These are phyloP conservation scores for Anoplius nigerrimus DNA, from an alignment of 2,888 invertebrate genomes.

Conservation along the genomic window DNA sequence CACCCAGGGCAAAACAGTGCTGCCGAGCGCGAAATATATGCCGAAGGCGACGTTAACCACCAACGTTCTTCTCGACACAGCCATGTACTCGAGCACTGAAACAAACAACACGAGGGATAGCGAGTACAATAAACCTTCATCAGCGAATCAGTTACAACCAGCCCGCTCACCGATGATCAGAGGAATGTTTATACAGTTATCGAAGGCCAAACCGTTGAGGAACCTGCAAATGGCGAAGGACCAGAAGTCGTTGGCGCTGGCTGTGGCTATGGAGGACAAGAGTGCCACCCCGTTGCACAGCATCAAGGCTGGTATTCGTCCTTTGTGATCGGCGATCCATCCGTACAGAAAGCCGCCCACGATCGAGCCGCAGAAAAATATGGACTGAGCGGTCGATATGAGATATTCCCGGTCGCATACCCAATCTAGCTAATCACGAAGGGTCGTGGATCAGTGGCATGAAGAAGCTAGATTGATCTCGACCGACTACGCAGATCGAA, in stretches of 20 bases:
- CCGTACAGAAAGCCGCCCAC: slow-evolving; percentile 77
- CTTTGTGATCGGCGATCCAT: slow-evolving; percentile 77
- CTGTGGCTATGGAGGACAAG: slow-evolving; percentile 75
- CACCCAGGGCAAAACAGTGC: slow-evolving; percentile 76
- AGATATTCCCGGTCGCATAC: slow-evolving; percentile 77
- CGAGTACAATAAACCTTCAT: not conserved
- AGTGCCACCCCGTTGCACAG: slow-evolving; percentile 74
- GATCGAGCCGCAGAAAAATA: slow-evolving; percentile 78
- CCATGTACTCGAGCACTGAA: slow-evolving; percentile 77
- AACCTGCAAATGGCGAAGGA: slow-evolving; percentile 76
- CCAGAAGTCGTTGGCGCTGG: slow-evolving; percentile 73
- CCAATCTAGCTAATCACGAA: slow-evolving; percentile 76
- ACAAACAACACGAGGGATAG: not conserved
- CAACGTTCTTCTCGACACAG: slow-evolving; percentile 76
- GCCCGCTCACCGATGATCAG: slow-evolving; percentile 76
- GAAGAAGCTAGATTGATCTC: not conserved
- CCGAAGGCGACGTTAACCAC: slow-evolving; percentile 77
- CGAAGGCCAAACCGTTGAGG: slow-evolving; percentile 77
- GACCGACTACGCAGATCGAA: not conserved
- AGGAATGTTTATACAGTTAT: slow-evolving; percentile 77
- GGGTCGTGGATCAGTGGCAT: slow-evolving; percentile 30
- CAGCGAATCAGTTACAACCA: not conserved
- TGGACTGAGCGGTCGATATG: slow-evolving; percentile 75
- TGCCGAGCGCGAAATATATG: slow-evolving; percentile 76
- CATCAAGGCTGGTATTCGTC: slow-evolving; percentile 76